These are phyloP conservation scores for Anadara kagoshimensis DNA, from an alignment of 1,140 invertebrate genomes.

Conservation along the genomic window DNA sequence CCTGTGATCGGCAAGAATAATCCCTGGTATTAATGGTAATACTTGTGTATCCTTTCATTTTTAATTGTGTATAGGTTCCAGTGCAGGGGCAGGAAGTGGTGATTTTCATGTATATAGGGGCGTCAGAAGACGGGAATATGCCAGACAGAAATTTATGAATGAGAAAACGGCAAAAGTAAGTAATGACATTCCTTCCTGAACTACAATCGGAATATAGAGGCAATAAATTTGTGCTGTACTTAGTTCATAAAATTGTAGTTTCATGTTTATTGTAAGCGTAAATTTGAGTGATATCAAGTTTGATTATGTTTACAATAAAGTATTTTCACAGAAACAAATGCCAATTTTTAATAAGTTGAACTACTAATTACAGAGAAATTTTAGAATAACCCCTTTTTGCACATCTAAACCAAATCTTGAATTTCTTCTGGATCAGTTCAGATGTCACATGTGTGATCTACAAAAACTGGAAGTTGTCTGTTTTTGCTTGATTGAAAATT, in stretches of 20 bases:
- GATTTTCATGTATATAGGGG: slow-evolving; percentile 99
- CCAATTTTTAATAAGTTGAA: no score
- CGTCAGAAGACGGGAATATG: slow-evolving; percentile 94
- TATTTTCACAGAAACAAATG: no score
- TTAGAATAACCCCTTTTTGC: no score
- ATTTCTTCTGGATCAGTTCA: no score
- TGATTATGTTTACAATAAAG: no score
- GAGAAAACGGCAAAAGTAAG: slow-evolving; percentile 88
- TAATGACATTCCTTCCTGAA: neutral
- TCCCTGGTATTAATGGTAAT: neutral
- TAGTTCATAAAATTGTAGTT: neutral
- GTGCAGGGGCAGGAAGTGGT: slow-evolving; percentile 97
- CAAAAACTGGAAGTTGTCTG: no score
- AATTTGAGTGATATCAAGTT: no score
- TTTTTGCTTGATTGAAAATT: no score
- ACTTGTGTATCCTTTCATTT: neutral
- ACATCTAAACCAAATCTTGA: no score
- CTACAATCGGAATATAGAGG: neutral
- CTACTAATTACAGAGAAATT: no score
- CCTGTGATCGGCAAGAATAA: neutral
- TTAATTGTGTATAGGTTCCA: slow-evolving; percentile 78
- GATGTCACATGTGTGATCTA: no score
- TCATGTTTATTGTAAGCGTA: neutral
- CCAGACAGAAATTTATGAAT: slow-evolving; percentile 93
- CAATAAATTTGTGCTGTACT: neutral